phyloP scores from a whole-genome alignment of 2,113 vertebrate genomes.

The Callopanchax toddi region DNA sequence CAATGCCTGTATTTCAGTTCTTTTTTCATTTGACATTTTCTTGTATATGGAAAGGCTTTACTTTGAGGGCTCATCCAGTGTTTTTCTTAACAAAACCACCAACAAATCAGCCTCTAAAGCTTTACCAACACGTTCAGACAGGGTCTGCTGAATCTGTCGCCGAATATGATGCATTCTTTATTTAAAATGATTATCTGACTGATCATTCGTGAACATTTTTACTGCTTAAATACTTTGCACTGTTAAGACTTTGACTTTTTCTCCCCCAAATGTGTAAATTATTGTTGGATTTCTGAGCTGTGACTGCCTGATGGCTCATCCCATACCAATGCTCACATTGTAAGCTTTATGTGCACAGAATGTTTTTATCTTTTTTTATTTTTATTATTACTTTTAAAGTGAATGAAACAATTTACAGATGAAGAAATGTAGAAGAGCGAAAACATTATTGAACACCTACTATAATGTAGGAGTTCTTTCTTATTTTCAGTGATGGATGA shows the following conservation, averaged over 20 bases:
- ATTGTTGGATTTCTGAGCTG: slow-evolving; percentile 40
- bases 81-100: slow-evolving; percentile 44
- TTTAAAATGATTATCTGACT: slow-evolving; percentile 23
- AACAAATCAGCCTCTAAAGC: slow-evolving; percentile 42
- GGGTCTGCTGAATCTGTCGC: slow-evolving; percentile 21
- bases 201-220: slow-evolving; percentile 42
- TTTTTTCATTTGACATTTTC: slow-evolving; percentile 31
- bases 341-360: slow-evolving; percentile 54
- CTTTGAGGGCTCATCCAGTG: slow-evolving; percentile 32
- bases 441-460: slow-evolving; percentile 14
- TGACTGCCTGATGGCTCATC: slow-evolving; percentile 43
- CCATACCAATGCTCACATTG: slow-evolving; percentile 34
- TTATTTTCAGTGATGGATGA: slow-evolving; percentile 30
- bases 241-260: slow-evolving; percentile 36
- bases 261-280: slow-evolving; percentile 28
- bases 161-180: slow-evolving; percentile 25
- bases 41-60: slow-evolving; percentile 55
- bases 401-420: slow-evolving; percentile 49
- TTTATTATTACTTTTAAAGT: slow-evolving; percentile 57
- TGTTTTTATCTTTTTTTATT: slow-evolving; percentile 48
- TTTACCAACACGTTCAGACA: slow-evolving; percentile 24
- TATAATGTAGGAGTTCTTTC: slow-evolving; percentile 23
- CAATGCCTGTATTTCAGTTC: slow-evolving; percentile 58
- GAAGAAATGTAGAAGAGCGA: slow-evolving; percentile 20
- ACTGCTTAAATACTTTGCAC: slow-evolving; percentile 54